phyloP scores from a whole-genome alignment of 2,888 invertebrate species.

The Platycheirus rosarum region DNA sequence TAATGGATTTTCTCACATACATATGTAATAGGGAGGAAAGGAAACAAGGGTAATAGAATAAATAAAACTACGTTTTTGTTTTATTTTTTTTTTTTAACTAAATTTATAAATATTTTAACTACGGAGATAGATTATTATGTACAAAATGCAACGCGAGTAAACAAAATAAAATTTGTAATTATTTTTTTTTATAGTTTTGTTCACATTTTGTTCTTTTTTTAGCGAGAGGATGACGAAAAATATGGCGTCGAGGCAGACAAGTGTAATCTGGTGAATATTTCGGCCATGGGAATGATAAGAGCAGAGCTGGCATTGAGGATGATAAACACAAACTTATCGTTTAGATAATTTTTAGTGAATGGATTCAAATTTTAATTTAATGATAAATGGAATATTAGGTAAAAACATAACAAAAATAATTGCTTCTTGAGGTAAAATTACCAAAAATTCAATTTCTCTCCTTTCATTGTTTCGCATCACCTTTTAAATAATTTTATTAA shows the following conservation, averaged over 20 bases:
- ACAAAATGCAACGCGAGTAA: slow-evolving; percentile 60
- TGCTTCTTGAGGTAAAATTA: too few species aligned
- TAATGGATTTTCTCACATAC: slow-evolving; percentile 26
- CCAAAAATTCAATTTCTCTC: too few species aligned
- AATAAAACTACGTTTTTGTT: slow-evolving; percentile 16
- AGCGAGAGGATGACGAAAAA: slow-evolving; percentile 23
- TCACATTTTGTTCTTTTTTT: slow-evolving; percentile 64
- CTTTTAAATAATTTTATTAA: too few species aligned
- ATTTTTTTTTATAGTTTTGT: slow-evolving; percentile 40
- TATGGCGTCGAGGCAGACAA: slow-evolving; percentile 61
- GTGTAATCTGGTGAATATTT: slow-evolving; percentile 46
- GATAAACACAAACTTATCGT: too few species aligned
- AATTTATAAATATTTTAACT: slow-evolving; percentile 50
- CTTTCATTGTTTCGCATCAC: too few species aligned
- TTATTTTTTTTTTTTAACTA: slow-evolving; percentile 24
- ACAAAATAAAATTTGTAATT: slow-evolving; percentile 35
- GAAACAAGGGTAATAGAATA: not conserved
- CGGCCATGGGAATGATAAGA: not conserved
- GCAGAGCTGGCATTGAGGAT: slow-evolving; percentile 35
- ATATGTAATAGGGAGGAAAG: not conserved
- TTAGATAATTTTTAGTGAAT: too few species aligned
- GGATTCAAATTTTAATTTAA: too few species aligned
- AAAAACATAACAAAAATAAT: too few species aligned
- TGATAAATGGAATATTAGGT: too few species aligned
- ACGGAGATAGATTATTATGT: slow-evolving; percentile 36